These are phyloP conservation scores for Stramonita haemastoma DNA, from an alignment of 2,888 invertebrate species.

Conservation along the genomic window DNA sequence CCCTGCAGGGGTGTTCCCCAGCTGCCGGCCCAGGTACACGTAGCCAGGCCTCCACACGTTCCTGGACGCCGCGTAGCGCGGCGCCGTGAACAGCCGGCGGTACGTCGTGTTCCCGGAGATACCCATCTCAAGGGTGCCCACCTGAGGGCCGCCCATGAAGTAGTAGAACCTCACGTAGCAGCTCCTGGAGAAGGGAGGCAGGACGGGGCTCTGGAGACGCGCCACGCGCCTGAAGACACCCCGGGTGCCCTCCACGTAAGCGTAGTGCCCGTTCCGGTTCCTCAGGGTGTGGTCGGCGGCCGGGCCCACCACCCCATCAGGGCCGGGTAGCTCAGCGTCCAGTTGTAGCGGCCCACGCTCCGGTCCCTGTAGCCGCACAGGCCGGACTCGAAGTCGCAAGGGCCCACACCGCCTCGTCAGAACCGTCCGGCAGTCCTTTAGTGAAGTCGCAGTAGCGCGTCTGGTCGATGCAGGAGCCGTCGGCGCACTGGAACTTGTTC, in stretches of 20 bases:
- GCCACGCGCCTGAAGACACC: constrained; percentile 59
- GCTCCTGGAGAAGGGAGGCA: constrained; percentile 52
- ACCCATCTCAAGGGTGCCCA: constrained; percentile 57
- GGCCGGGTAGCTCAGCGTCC: constrained; percentile 57
- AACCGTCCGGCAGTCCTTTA: constrained; percentile 63
- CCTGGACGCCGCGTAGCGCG: constrained; percentile 39
- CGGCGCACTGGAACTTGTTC: constrained; percentile 62
- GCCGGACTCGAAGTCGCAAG: constrained; percentile 70
- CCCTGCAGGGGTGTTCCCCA: constrained; percentile 9
- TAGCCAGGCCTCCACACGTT: constrained; percentile 23
- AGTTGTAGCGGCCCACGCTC: constrained; percentile 65
- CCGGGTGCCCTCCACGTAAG: constrained; percentile 65
- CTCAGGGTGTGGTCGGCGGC: constrained; percentile 64
- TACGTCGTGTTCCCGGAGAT: constrained; percentile 49
- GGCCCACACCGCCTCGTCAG: constrained; percentile 70
- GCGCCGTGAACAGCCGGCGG: constrained; percentile 45
- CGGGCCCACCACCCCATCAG: constrained; percentile 57
- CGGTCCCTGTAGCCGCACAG: constrained; percentile 69
- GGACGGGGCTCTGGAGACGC: constrained; percentile 58
- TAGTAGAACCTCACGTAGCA: constrained; percentile 73
- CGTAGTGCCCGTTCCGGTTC: constrained; percentile 63
- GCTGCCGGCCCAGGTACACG: constrained; percentile 30
- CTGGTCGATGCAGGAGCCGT: constrained; percentile 60
- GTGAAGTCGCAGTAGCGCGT: constrained; percentile 66
- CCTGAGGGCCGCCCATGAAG: constrained; percentile 73